These are phyloP conservation scores for Lithobates sylvaticus DNA, from an alignment of 2,797 vertebrate genomes.

Conservation along the genomic window DNA sequence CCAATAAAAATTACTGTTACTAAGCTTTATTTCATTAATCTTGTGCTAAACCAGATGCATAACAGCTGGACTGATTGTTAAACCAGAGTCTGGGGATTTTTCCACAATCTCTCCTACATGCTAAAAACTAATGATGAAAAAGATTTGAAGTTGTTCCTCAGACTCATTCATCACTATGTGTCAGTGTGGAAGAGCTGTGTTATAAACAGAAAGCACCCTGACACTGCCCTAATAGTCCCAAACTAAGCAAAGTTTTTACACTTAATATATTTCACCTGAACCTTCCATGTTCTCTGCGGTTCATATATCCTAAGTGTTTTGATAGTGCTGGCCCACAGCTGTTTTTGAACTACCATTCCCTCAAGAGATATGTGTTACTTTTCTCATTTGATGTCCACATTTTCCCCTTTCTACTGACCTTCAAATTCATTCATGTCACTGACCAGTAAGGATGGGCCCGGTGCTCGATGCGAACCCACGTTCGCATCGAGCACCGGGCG, in stretches of 20 bases:
- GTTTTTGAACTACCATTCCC: background rate
- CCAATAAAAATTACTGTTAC: background rate
- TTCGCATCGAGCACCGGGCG: too few species aligned
- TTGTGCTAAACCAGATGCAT: background rate
- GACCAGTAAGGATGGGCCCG: too few species aligned
- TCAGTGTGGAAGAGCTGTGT: background rate
- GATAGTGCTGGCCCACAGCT: background rate
- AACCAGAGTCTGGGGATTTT: too few species aligned
- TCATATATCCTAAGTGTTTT: conserved; percentile 16
- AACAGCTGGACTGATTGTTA: background rate
- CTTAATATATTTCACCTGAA: background rate
- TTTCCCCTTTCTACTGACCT: background rate
- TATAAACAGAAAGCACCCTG: background rate
- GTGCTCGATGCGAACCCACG: too few species aligned
- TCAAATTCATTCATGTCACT: background rate
- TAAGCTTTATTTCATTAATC: background rate
- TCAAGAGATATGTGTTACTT: background rate
- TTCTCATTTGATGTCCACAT: background rate
- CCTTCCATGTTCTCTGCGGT: background rate
- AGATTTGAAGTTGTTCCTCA: background rate
- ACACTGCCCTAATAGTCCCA: background rate
- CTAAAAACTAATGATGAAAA: background rate
- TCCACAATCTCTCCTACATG: background rate
- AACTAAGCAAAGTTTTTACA: conserved; percentile 1
- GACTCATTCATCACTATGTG: background rate